These are phyloP conservation scores for Entosphenus tridentatus DNA, from an alignment of 2,113 vertebrate species.

Conservation along the genomic window DNA sequence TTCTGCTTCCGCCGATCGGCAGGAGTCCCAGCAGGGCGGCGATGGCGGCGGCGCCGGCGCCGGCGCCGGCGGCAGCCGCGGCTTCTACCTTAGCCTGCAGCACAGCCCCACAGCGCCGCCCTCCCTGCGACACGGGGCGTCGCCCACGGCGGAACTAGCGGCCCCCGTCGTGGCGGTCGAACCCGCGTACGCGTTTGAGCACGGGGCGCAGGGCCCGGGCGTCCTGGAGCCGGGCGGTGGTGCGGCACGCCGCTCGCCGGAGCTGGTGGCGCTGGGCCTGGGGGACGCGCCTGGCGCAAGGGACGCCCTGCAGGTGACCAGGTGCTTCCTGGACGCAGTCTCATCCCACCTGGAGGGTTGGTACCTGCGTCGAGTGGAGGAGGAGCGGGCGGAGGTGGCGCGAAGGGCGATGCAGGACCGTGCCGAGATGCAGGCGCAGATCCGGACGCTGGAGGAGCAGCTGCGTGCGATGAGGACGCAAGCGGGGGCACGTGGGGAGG, in stretches of 20 bases:
- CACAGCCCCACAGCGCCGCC: too few species aligned
- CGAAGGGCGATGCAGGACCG: conserved; percentile 51
- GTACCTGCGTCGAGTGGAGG: conserved; percentile 81
- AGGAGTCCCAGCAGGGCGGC: too few species aligned
- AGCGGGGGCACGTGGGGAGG: conserved; percentile 8
- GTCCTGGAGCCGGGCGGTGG: not conserved
- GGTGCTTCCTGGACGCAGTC: conserved; percentile 79
- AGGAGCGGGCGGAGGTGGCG: conserved; percentile 47
- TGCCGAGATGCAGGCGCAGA: conserved; percentile 38
- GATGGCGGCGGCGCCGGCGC: too few species aligned
- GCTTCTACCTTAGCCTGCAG: too few species aligned
- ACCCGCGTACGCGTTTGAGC: conserved; percentile 13
- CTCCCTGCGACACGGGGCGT: conserved; percentile 26
- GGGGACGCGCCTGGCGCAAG: conserved; percentile 27
- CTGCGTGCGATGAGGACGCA: conserved; percentile 46
- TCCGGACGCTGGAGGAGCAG: conserved; percentile 57
- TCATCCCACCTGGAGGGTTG: conserved; percentile 88
- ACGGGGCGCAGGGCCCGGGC: conserved; percentile 5
- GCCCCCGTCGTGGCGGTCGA: not conserved
- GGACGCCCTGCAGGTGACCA: conserved; percentile 68
- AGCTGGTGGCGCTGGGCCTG: conserved; percentile 11
- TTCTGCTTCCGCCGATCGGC: too few species aligned
- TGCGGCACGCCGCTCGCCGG: conserved; percentile 12
- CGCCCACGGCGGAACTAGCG: conserved; percentile 16
- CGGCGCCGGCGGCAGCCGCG: too few species aligned